A percentile compares a stretch with the other conserved stretches of the same genome.
phyloP scores from a whole-genome alignment of 2,797 vertebrate species.

The Mormyrus hasselquistii region DNA sequence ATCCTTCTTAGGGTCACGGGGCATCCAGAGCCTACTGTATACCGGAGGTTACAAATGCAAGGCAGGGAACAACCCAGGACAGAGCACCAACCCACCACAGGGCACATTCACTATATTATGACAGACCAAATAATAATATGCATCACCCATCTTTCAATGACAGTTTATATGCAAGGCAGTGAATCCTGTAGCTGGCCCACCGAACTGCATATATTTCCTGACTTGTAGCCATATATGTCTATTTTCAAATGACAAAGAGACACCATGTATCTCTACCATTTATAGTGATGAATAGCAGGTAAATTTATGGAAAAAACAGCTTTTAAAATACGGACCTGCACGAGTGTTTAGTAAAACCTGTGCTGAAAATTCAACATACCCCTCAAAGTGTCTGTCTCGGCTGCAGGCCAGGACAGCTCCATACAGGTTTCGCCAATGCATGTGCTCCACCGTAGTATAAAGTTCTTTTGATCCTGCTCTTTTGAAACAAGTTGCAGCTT shows the following conservation, averaged over 20 bases:
- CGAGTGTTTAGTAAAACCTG: not conserved
- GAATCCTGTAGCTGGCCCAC: not conserved
- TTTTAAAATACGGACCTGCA: not conserved
- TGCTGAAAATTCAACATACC: not conserved
- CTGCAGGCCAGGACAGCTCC: not conserved
- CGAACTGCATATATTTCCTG: not conserved
- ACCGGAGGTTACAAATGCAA: not conserved
- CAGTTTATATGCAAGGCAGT: not conserved
- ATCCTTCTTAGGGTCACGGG: not conserved
- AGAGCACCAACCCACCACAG: not conserved
- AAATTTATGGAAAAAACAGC: not conserved
- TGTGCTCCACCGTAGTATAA: not conserved
- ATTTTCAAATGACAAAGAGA: not conserved
- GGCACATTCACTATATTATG: not conserved
- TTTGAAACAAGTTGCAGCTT: constrained; percentile 58
- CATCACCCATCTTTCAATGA: not conserved
- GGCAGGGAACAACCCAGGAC: too few species aligned
- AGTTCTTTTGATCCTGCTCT: constrained; percentile 28
- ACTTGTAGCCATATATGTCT: not conserved
- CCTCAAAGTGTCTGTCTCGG: not conserved
- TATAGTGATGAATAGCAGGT: not conserved
- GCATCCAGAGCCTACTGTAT: not conserved
- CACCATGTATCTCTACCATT: not conserved
- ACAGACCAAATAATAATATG: not conserved
- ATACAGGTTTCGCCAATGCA: not conserved